Base-by-base conservation (phyloP, 2,888 invertebrate genomes). In the Drosophila subquinaria region DNA sequence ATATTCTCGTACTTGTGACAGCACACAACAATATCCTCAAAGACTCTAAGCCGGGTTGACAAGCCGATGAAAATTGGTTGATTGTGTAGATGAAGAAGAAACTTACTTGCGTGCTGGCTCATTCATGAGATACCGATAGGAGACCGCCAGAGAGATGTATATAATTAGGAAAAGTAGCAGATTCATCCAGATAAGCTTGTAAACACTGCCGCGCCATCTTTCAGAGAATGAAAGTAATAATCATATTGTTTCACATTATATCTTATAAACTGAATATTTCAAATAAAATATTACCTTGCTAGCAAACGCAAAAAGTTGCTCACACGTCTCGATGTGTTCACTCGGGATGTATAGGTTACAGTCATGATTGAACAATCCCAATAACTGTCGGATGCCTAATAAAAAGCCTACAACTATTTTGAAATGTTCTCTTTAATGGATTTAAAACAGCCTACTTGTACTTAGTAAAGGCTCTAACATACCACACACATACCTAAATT, bases 181-280 rank as follows among this genome's bases (percentile, higher is more conserved):
- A 92, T 98, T 98, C 75, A 96, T 94, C 97, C 97, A 98, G 66
- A 98, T 96, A 74, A 98, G 93, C 93, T 98, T 98, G 94, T 98
- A 98, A 87, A 98, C 96, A 91, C 98, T 98, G 36, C 98, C 98
- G 76, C 95, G 95, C 98, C 98, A 98, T 94, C 97, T 97, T 94
- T 65, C 20, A 4, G 5, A 0, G 5, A 20, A 11, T 1, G 0
- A 10, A 3, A 27, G 23, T 5, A 27, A 9, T 17, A 3, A 13
- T 17, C 3, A 36, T n/a, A 20, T 20, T 1, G 11, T 33, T 4
- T 20, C 1, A 10, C 9, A 27, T 15, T 8, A 23, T 2, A 36
- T 23, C 23, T 23, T 23, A 23, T 23, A 23, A 4, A 23, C 23
- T 23, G 23, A 23, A 23, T 4, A 33, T 13, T 33, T 3, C 1